These are phyloP conservation scores for Trichacis sp. DNA, from an alignment of 2,888 invertebrate species.

Conservation along the genomic window DNA sequence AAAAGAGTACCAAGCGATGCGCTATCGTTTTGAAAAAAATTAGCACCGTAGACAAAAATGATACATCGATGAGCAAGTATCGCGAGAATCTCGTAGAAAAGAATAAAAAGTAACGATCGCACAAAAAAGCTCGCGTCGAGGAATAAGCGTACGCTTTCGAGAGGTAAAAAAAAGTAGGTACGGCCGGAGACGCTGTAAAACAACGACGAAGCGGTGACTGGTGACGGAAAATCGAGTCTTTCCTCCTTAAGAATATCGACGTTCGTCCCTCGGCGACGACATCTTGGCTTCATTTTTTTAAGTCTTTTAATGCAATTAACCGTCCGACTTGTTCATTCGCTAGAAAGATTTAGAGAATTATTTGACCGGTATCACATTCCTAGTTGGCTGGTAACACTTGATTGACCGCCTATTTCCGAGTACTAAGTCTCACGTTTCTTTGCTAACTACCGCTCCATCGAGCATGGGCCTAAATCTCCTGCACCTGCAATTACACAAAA, in stretches of 20 bases:
- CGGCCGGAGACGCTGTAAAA: constrained; percentile 6
- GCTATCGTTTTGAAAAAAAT: constrained; percentile 21
- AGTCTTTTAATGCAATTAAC: constrained; percentile 13
- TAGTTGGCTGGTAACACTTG: constrained; percentile 59
- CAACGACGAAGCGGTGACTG: not conserved
- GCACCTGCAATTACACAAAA: constrained; percentile 54
- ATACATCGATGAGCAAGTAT: not conserved
- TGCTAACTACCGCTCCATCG: constrained; percentile 61
- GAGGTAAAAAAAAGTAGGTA: not conserved
- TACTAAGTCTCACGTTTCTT: constrained; percentile 65
- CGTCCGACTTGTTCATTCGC: constrained; percentile 38
- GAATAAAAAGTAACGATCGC: constrained; percentile 8
- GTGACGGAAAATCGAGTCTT: constrained; percentile 10
- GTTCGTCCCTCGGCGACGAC: constrained; percentile 7
- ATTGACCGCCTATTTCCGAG: constrained; percentile 50
- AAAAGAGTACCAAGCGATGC: not conserved
- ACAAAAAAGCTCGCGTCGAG: constrained; percentile 2
- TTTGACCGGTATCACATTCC: constrained; percentile 59
- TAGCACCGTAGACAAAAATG: constrained; percentile 37
- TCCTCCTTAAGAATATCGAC: constrained; percentile 13
- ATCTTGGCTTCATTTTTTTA: constrained; percentile 7
- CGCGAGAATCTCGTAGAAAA: not conserved
- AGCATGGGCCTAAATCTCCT: constrained; percentile 67
- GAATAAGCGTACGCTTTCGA: not conserved
- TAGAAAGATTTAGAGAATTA: constrained; percentile 52